Base-by-base conservation (phyloP, 2,113 vertebrate species). In the Saccopteryx leptura region DNA sequence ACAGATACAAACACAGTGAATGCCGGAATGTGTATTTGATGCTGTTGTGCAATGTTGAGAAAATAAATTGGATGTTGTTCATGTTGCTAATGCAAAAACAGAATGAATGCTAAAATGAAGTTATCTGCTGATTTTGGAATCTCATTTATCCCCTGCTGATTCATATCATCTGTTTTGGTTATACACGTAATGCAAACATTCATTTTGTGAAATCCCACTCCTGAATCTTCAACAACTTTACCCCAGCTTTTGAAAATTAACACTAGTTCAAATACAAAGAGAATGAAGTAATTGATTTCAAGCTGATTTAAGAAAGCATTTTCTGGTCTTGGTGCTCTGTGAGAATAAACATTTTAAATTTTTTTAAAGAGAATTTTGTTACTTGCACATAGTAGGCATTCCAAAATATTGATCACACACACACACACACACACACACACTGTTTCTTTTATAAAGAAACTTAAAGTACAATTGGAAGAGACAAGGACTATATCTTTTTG, bases 61-160 rank as follows among this genome's bases (percentile, higher is more conserved):
- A 97, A 98, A 96, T 97, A 98, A 97, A 97, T 96, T 96, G 95
- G 95, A 96, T 97, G 95, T 93, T 97, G 96, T 97, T 98, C 97
- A 90, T 92, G 93, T 97, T 96, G 95, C 96, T 97, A 96, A 97
- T 96, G 94, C 84, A 95, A 87, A 96, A 96, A 92, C 95, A 94
- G 91, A 97, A 93, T 94, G 94, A 96, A 97, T 93, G 96, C 76
- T 96, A 88, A 95, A 95, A 94, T 95, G 83, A 97, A 96, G 97
- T 95, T 97, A 97, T 98, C 94, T 97, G 97, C 97, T 97, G 95
- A 96, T 93, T 97, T 97, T 95, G 94, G 96, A 97, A 97, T 96
- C 97, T 97, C 96, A 97, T 97, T 97, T 97, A 97, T 97, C 96
- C 97, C 97, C 97, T 94, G 96, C 96, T 98, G 97, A 97, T 96